phyloP scores from a whole-genome alignment of 2,797 vertebrate genomes.

The Botia almorhae region DNA sequence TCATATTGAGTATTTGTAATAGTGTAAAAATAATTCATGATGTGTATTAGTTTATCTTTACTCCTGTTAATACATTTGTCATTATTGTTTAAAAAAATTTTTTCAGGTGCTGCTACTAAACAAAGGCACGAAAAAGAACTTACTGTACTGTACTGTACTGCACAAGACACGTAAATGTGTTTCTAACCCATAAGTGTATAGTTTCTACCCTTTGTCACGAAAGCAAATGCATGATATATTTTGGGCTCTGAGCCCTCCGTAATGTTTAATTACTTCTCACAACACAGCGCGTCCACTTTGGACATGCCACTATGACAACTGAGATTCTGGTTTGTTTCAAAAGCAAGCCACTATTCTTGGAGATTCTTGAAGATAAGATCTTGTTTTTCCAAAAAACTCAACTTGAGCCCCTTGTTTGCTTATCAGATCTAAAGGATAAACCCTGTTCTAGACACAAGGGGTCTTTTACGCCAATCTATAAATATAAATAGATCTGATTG shows the following conservation, averaged over 20 bases:
- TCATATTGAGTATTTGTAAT: background rate
- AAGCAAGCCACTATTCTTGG: conserved; percentile 58
- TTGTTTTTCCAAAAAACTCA: conserved; percentile 61
- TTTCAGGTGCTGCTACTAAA: too few species aligned
- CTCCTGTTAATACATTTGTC: too few species aligned
- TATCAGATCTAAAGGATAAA: conserved; percentile 44
- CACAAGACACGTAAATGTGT: too few species aligned
- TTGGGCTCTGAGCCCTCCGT: conserved; percentile 39
- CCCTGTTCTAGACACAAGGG: conserved; percentile 21
- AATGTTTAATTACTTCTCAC: conserved; percentile 78
- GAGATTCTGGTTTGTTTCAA: conserved; percentile 60
- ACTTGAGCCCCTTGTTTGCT: conserved; percentile 43
- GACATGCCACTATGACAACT: conserved; percentile 53
- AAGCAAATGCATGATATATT: conserved; percentile 69
- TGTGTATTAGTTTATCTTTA: too few species aligned
- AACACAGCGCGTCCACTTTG: conserved; percentile 62
- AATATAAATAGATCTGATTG: conserved; percentile 25
- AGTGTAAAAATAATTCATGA: too few species aligned
- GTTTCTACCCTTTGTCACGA: conserved; percentile 7
- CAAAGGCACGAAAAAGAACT: too few species aligned
- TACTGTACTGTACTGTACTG: too few species aligned
- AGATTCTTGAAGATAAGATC: background rate
- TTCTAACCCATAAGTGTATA: background rate
- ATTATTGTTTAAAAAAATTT: too few species aligned
- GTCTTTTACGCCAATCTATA: conserved; percentile 27